Base-by-base conservation (phyloP, 1,140 invertebrate genomes). In the Eriocheir sinensis region DNA sequence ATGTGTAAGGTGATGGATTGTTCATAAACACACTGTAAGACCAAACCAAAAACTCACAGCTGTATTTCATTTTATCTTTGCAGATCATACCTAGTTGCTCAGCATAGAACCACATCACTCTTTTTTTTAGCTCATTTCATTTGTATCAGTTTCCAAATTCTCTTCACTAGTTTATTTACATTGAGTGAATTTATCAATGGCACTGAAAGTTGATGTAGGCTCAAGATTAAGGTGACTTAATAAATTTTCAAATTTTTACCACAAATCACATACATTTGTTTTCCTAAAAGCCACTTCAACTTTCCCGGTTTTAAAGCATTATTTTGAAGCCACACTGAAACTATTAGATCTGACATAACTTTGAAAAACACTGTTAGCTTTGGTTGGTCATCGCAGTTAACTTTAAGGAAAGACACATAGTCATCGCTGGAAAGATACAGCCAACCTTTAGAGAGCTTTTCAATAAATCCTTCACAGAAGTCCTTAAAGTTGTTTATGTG, bases 341-440 rank as follows among this genome's bases (percentile, higher is more conserved):
- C 88, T 41, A 27, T 89, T 44, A 89, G 41, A 21, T 89, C 88
- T 3, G 8, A n/a, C 34, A 89, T 89, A 32, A 89, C 38, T 89
- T 89, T 89, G 41, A 89, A 89, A 48, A 38, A 89, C 41, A 41
- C 88, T 12, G 41, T 89, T 2, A 89, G 15, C 40, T 32, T 89
- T 89, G 88, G 88, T 8, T 89, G 12, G 36, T 17, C 38, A 27
- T 89, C 27, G 41, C 80, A 89, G 21, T 89, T 89, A 21, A 89
- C 88, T 89, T 89, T 40, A 89, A 89, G 88, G 30, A 89, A 89
- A 21, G 38, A 38, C 36, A 89, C 88, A 89, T 30, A 36, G 15
- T 44, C 88, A 89, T 41, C 38, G 40, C 38, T 40, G 36, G 88
- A 89, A 89, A 40, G 17, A 48, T 40, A 89, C 88, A 89, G 17